A percentile compares a stretch with the other conserved stretches of the same genome.
These are phyloP conservation scores for Clepsis dumicolana DNA, from an alignment of 2,888 invertebrate genomes.

Conservation along the genomic window DNA sequence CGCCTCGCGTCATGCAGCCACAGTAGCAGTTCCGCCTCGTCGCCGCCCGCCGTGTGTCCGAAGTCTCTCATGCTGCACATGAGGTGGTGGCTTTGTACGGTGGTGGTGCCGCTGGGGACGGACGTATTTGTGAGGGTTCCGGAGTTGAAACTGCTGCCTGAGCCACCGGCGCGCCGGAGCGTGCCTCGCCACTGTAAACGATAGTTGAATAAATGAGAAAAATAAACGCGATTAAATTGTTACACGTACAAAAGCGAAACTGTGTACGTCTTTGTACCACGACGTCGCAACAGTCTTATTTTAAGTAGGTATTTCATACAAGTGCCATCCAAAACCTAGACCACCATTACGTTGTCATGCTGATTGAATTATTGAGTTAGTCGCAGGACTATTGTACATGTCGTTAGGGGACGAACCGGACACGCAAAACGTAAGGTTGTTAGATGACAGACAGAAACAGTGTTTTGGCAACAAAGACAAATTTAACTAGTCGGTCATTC, in stretches of 20 bases:
- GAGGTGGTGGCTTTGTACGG: constrained; percentile 86
- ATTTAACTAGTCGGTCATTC: background rate
- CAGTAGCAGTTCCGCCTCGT: constrained; percentile 95
- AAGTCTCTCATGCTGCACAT: constrained; percentile 95
- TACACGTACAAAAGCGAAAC: background rate
- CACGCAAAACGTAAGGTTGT: background rate
- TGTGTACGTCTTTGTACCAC: background rate
- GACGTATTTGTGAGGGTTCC: constrained; percentile 73
- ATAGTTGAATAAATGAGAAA: background rate
- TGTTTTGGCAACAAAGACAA: background rate
- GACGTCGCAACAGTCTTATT: background rate
- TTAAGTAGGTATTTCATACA: constrained; percentile 10
- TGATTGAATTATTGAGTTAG: constrained; percentile 4
- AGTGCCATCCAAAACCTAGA: background rate
- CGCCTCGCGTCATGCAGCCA: constrained; percentile 93
- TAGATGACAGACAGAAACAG: background rate
- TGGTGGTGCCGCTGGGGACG: constrained; percentile 53
- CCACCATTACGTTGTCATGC: background rate
- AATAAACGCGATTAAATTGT: too few relatives aligned
- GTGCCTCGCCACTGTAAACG: constrained; percentile 78
- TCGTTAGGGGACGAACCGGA: background rate
- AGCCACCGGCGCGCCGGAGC: constrained; percentile 77
- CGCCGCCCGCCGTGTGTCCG: constrained; percentile 94
- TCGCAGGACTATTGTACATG: too few relatives aligned
- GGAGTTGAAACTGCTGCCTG: constrained; percentile 79